Percentiles rank a stretch among this genome's conserved stretches.
Evolutionary conservation across 2,888 invertebrate genomes (phyloP).

Genomic region (Mesoligia furuncula): DNA sequence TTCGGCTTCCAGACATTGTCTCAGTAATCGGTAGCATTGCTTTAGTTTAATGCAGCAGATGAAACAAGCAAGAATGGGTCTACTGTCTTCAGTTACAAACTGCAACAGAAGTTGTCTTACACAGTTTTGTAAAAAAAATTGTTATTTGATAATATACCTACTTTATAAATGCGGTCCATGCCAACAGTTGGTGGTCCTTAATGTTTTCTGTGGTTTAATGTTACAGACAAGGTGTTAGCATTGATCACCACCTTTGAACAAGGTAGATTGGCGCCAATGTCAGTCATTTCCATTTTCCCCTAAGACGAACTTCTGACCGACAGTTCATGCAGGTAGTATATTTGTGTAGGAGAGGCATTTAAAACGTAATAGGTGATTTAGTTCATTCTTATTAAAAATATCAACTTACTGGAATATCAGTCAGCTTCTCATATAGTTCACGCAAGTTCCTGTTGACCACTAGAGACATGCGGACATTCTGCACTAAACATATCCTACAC

Average conservation of each 20-base stretch:
- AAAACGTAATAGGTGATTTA: background rate
- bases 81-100: background rate
- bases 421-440: background rate
- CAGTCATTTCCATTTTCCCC: background rate
- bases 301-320: background rate
- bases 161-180: background rate
- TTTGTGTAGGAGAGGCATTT: background rate
- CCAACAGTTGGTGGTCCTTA: background rate
- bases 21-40: too few relatives aligned
- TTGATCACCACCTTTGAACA: too few relatives aligned
- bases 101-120: background rate
- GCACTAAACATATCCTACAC: background rate
- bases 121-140: background rate
- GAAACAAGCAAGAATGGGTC: background rate
- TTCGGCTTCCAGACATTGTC: too few relatives aligned
- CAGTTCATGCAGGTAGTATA: background rate
- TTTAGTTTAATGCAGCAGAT: background rate
- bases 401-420: slow-evolving; percentile 1
- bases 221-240: too few relatives aligned
- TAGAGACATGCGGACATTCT: background rate
- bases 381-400: background rate
- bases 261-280: background rate
- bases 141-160: background rate
- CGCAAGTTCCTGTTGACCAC: background rate
- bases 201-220: background rate